phyloP scores from a whole-genome alignment of 2,888 invertebrate species.

The Cancer borealis region DNA sequence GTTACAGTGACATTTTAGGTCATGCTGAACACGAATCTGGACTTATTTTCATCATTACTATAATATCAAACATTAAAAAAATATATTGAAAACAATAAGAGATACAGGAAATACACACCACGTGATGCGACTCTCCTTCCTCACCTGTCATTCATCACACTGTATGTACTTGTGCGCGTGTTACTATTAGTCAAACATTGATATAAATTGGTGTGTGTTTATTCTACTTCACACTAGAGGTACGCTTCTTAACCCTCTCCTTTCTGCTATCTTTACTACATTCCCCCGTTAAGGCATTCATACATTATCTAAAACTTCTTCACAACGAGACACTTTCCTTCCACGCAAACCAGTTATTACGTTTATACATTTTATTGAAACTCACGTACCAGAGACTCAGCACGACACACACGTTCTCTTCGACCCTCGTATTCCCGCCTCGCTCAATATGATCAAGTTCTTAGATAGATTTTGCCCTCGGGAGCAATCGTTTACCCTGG shows the following conservation, averaged over 20 bases:
- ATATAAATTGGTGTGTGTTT: neutral
- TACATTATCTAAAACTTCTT: neutral
- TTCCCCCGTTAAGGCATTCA: too few relatives aligned
- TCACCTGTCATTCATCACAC: neutral
- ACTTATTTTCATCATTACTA: too few relatives aligned
- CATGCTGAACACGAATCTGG: too few relatives aligned
- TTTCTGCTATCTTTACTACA: too few relatives aligned
- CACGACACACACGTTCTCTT: neutral
- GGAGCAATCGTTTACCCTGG: neutral
- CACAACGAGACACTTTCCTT: neutral
- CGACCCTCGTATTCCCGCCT: neutral
- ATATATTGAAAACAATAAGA: too few relatives aligned
- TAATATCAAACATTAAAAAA: too few relatives aligned
- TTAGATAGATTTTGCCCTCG: slow-evolving; percentile 20
- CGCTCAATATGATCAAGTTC: slow-evolving; percentile 3
- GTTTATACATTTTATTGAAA: neutral
- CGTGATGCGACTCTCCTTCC: too few relatives aligned
- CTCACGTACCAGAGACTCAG: neutral
- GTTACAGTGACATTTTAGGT: too few relatives aligned
- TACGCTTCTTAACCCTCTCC: neutral
- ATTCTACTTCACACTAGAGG: neutral
- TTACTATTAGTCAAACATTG: neutral
- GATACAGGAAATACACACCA: too few relatives aligned
- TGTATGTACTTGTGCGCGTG: neutral
- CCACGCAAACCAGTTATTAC: neutral